Percentiles rank a stretch among this genome's conserved stretches.
Evolutionary conservation across 1,140 invertebrate species (phyloP).

Genomic region (Zaprionus tsacasi): DNA sequence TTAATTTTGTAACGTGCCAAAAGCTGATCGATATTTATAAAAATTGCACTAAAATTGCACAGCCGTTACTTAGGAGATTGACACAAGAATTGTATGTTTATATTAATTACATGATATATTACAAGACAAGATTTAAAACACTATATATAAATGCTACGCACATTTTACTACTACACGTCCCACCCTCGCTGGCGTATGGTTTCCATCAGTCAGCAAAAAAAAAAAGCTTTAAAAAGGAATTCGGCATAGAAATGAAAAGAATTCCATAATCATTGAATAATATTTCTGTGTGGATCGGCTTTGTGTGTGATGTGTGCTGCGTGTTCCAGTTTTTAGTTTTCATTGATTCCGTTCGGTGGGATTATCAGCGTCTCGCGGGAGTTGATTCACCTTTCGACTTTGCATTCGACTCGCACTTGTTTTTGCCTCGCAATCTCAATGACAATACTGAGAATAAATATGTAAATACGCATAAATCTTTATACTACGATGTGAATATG

Average conservation of each 20-base stretch:
- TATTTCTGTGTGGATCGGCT: conserved; percentile 11
- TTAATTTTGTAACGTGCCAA: no score
- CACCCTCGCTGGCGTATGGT: conserved; percentile 37
- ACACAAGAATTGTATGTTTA: no score
- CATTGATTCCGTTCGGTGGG: conserved; percentile 42
- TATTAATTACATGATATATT: no score
- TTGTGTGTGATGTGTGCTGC: conserved; percentile 28
- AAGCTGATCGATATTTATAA: no score
- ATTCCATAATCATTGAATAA: conserved; percentile 49
- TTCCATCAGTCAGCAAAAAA: conserved; percentile 30
- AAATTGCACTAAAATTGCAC: no score
- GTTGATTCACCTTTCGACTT: conserved; percentile 76
- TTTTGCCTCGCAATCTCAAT: conserved; percentile 26
- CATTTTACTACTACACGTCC: neutral
- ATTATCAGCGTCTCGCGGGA: conserved; percentile 57
- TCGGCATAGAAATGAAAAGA: conserved; percentile 34
- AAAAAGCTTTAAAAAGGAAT: neutral
- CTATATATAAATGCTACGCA: no score
- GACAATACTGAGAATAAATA: conserved; percentile 9
- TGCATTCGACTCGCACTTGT: conserved; percentile 45
- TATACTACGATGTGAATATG: neutral
- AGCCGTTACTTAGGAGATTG: no score
- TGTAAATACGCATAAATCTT: neutral
- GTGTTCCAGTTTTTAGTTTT: conserved; percentile 53
- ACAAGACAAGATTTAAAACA: no score